These are phyloP conservation scores for Chiroxiphia lanceolata DNA, from an alignment of 2,797 vertebrate species.

Conservation along the genomic window DNA sequence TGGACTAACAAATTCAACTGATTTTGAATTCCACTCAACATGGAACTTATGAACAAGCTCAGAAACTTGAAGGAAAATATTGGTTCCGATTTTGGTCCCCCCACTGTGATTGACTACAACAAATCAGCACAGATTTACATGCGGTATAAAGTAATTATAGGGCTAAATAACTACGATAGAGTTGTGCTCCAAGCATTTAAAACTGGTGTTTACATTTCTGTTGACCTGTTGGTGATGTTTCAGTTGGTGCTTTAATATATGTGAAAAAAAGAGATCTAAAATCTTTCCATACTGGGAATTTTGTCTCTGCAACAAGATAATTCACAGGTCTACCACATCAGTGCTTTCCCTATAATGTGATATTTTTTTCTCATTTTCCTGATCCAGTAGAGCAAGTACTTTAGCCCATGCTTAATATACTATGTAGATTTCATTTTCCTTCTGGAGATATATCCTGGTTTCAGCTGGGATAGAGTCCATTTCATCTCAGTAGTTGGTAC, in stretches of 20 bases:
- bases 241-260: neutral
- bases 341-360: neutral
- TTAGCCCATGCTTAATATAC: neutral
- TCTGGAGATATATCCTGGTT: neutral
- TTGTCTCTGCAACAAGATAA: neutral
- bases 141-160: neutral
- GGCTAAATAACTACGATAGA: neutral
- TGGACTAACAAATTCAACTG: neutral
- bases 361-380: neutral
- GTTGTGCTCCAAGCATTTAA: neutral
- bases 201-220: neutral
- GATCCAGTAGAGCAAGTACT: neutral
- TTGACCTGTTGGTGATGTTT: neutral
- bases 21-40: neutral
- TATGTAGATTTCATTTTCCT: neutral
- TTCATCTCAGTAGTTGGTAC: neutral
- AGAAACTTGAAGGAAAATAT: neutral
- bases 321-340: neutral
- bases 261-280: neutral
- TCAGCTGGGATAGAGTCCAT: neutral
- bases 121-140: neutral
- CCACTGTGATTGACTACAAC: neutral
- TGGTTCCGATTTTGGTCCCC: neutral
- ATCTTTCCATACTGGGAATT: neutral
- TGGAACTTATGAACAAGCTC: neutral